A percentile compares a stretch with the other conserved stretches of the same genome.
Evolutionary conservation across 2,113 vertebrate species (phyloP).

Genomic region (Ciconia stormi): DNA sequence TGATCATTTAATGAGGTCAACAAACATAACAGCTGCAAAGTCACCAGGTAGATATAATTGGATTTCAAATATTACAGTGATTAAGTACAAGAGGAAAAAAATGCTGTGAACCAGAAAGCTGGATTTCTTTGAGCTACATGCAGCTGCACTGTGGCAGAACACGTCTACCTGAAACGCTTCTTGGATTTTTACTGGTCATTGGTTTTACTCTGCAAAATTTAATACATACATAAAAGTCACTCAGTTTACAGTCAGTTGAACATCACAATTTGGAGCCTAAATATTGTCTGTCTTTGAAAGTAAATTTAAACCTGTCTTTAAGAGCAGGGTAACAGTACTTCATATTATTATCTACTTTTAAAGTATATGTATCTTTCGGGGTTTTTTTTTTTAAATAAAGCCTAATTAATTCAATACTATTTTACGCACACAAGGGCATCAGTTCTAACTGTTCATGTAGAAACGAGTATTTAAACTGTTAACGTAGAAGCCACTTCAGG

Average conservation of each 20-base stretch:
- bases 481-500: background rate
- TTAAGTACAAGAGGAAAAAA: background rate
- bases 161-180: background rate
- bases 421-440: background rate
- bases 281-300: background rate
- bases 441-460: background rate
- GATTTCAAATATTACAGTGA: slow-evolving; percentile 26
- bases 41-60: background rate
- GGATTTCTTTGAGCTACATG: background rate
- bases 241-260: background rate
- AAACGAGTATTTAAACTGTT: background rate
- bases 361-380: background rate
- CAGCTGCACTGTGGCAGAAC: background rate
- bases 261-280: background rate
- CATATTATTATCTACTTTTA: background rate
- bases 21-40: background rate
- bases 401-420: background rate
- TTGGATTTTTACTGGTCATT: background rate
- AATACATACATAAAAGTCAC: background rate
- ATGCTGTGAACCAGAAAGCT: background rate
- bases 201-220: background rate
- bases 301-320: background rate
- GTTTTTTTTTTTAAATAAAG: background rate
- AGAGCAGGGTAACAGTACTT: background rate
- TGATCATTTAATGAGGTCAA: background rate